Evolutionary conservation across 2,113 vertebrate species (phyloP), one percentile per base, ranked within the genome.

Genomic region (Siniperca chuatsi): DNA sequence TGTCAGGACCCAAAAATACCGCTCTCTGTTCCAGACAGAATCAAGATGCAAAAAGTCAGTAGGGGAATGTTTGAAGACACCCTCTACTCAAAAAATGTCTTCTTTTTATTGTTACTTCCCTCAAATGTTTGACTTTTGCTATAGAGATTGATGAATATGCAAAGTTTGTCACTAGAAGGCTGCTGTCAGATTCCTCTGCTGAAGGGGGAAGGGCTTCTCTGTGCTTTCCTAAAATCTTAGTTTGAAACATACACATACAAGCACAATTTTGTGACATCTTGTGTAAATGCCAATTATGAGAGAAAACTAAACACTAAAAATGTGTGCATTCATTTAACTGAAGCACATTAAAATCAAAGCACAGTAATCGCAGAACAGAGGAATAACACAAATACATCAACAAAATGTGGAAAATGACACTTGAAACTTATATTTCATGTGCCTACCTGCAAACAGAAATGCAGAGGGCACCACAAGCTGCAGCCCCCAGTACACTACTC

Each of bases 401-500:
- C 0, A 61, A 25, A 48, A n/a, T 57, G 33, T 70, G 37, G 52
- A 13, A 60, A 33, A 57, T 3, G 1, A 13, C 11, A 40, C 2
- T n/a, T 21, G 3, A 68, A 81, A 21, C 8, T 23, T 18, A 37
- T n/a, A 50, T 69, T 76, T 78, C 1, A n/a, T 55, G 25, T 37
- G 18, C 87, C 46, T 97, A 99, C 98, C 97, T 99, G 97, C 94
- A 97, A 90, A 97, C 97, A 0, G 98, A 97, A 86, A 96, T 91
- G 96, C 97, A 98, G 87, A 99, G 96, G 74, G 96, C 91, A 0
- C 98, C 96, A 13, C 97, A 96, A 2, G 98, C 96, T 76, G 93
- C 93, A 8, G 98, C 97, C 89, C 97, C 98, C 89, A 98, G 87
- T 50, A 97, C 86, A 78, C 94, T 92, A 42, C 96, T 96, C 85